Evolutionary conservation across 2,797 vertebrate genomes (phyloP), one percentile per base, ranked within the genome.

Genomic region (Sebastes dallii): DNA sequence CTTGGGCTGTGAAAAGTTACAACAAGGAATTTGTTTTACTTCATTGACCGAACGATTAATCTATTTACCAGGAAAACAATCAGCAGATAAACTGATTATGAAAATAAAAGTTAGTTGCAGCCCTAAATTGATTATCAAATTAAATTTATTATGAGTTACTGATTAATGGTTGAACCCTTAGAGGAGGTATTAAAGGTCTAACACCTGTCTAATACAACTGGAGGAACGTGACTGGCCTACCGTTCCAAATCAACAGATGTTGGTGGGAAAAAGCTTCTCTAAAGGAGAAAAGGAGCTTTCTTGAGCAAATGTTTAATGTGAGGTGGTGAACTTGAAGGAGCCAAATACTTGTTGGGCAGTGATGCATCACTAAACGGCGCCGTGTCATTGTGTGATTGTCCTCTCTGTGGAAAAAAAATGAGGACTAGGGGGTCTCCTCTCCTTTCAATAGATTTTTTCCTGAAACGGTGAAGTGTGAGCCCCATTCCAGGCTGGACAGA

Each of bases 271-370:
- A 84, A 25, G 13, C 66, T 27, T 13, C 56, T 64, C 60, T 59
- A 55, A 3, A 29, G 52, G 46, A 83, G 76, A 83, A 87, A 85
- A 42, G 42, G 46, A 59, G 67, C 67, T 83, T 87, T 86, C 75
- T 82, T 89, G 71, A 90, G 85, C 82, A 91, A 92, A 94, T 91
- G 91, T 93, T 94, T 91, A 84, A 92, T 90, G 83, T 67, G 87
- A 90, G 88, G 82, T 82, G 82, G 74, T 87, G 91, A 95, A 94
- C 93, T 93, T 94, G 88, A 88, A 89, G 85, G 84, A 88, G 78
- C 77, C 72, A 88, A 93, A 94, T 94, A 91, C 89, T 89, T 92
- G 80, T 50, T 60, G 84, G 80, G 90, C 90, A 93, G 82, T 64
- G 89, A 93, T 90, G 92, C 92, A 93, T 94, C 82, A 84, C 91